phyloP scores from a whole-genome alignment of 2,888 invertebrate species.

The Siphonodentalium dalli region DNA sequence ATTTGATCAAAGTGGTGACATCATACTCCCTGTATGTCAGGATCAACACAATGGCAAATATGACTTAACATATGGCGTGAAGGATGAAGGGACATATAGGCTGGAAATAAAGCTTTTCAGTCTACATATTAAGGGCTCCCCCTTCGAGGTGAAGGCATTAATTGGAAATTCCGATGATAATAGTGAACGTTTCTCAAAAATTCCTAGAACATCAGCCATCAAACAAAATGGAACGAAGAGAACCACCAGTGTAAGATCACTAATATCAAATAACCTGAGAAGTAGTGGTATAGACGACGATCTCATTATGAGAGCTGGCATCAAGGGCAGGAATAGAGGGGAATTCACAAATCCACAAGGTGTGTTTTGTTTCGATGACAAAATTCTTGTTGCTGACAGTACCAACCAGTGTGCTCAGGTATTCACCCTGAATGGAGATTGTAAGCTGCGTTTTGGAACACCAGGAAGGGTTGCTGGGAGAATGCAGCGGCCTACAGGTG shows the following conservation, averaged over 20 bases:
- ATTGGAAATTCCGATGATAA: slow-evolving; percentile 48
- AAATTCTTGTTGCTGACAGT: slow-evolving; percentile 67
- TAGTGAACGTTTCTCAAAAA: slow-evolving; percentile 53
- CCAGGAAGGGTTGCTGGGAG: slow-evolving; percentile 68
- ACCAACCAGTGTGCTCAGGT: slow-evolving; percentile 68
- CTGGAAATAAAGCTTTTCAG: slow-evolving; percentile 64
- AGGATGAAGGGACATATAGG: slow-evolving; percentile 62
- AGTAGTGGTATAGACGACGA: slow-evolving; percentile 67
- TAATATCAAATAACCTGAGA: slow-evolving; percentile 63
- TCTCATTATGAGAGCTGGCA: slow-evolving; percentile 66
- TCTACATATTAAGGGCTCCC: slow-evolving; percentile 66
- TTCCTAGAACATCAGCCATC: slow-evolving; percentile 60
- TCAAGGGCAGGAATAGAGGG: slow-evolving; percentile 67
- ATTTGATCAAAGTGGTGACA: slow-evolving; percentile 39
- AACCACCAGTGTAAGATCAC: slow-evolving; percentile 63
- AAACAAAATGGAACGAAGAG: slow-evolving; percentile 64
- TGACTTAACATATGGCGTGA: slow-evolving; percentile 64
- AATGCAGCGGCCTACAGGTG: slow-evolving; percentile 69
- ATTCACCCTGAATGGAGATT: slow-evolving; percentile 64
- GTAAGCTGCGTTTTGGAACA: slow-evolving; percentile 62
- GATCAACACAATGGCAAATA: slow-evolving; percentile 63
- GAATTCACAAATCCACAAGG: slow-evolving; percentile 70
- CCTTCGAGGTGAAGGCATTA: slow-evolving; percentile 63
- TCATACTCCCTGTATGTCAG: slow-evolving; percentile 52
- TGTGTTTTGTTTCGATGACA: slow-evolving; percentile 64